Percentiles rank a stretch among this genome's conserved stretches.
phyloP scores from a whole-genome alignment of 2,797 vertebrate genomes.

The Coracias cyanogaster region DNA sequence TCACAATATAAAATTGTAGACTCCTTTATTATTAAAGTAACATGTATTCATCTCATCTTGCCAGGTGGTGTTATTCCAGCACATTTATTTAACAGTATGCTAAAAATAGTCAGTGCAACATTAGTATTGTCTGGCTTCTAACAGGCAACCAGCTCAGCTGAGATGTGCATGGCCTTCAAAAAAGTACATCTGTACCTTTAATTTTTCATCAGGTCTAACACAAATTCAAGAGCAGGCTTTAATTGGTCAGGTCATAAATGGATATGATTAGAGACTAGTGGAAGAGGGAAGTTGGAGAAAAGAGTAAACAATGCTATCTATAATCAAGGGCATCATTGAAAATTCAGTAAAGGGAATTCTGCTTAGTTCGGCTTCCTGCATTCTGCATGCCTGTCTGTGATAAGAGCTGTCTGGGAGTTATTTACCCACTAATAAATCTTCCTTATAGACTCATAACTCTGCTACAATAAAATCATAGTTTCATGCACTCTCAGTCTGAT shows the following conservation, averaged over 20 bases:
- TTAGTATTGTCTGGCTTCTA: conserved; percentile 64
- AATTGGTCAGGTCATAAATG: conserved; percentile 77
- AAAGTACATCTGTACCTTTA: conserved; percentile 71
- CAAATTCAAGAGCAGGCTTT: conserved; percentile 76
- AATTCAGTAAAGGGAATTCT: conserved; percentile 74
- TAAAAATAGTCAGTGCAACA: conserved; percentile 60
- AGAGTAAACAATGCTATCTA: conserved; percentile 75
- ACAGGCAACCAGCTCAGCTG: conserved; percentile 15
- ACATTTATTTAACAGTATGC: conserved; percentile 35
- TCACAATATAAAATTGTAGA: conserved; percentile 19
- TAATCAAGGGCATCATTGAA: conserved; percentile 75
- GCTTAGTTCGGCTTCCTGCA: conserved; percentile 63
- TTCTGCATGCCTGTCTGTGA: conserved; percentile 60
- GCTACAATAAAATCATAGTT: conserved; percentile 52
- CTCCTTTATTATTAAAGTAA: conserved; percentile 29
- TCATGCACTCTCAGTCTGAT: conserved; percentile 35
- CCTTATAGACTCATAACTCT: conserved; percentile 36
- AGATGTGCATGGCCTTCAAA: conserved; percentile 64
- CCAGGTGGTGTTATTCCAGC: conserved; percentile 56
- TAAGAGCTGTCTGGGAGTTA: conserved; percentile 69
- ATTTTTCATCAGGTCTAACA: conserved; percentile 77
- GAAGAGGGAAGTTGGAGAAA: conserved; percentile 74
- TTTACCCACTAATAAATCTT: conserved; percentile 67
- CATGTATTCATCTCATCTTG: conserved; percentile 36
- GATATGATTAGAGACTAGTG: conserved; percentile 78